Evolutionary conservation across 2,113 vertebrate genomes (phyloP), one percentile per base, ranked within the genome.

Genomic region (Sprattus sprattus): DNA sequence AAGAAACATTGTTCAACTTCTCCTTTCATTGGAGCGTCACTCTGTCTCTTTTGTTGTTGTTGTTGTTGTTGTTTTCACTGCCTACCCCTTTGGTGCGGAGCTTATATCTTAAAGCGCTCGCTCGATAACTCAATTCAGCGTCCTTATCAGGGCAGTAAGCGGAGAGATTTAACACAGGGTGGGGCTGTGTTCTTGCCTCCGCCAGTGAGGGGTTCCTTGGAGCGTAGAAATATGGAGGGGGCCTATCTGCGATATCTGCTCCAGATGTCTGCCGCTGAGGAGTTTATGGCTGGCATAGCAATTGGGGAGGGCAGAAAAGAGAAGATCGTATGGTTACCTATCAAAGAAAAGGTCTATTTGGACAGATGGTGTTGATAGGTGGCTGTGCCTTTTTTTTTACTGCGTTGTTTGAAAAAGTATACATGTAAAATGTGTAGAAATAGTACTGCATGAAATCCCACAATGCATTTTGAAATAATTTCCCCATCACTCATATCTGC

Each of bases 91-190:
- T 83, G 90, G 91, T 5, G 13, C 81, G 49, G 88, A 89, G 92
- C 91, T 93, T 92, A 90, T 92, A 91, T 93, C 91, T 93, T 90
- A 92, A 93, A 93, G 87, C 89, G 83, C 87, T 89, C 88, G 83
- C 90, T 93, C 92, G 88, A 93, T 94, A 92, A 92, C 92, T 94
- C 93, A 92, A 93, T 94, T 93, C 89, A 54, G 45, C 71, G 18
- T 52, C 90, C 92, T 93, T 92, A 93, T 93, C 92, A 91, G 45
- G 0, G 85, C 89, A 90, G 88, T 89, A 89, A 84, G 91, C 49
- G 87, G 86, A 82, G 86, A 92, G 92, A 93, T 94, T 92, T 91
- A 94, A 87, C 89, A 87, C 64, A 88, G 88, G 90, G 81, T 85
- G 88, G 78, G 85, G 86, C 22, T 54, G 18, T 87, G 91, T 84